phyloP scores from a whole-genome alignment of 2,797 vertebrate species.

The Catharus ustulatus region DNA sequence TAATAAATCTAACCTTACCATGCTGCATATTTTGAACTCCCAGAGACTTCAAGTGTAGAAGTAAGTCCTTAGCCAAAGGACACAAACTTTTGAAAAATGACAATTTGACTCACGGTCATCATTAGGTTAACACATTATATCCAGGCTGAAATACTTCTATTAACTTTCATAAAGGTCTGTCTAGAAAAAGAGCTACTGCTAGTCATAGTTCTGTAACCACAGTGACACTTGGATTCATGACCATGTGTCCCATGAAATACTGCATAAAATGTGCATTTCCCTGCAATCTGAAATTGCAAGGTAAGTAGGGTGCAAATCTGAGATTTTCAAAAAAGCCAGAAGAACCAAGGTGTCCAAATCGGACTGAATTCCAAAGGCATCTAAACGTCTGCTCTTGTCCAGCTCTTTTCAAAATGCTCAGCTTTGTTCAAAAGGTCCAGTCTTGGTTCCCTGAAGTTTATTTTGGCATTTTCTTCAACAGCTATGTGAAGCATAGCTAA shows the following conservation, averaged over 20 bases:
- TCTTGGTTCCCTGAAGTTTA: not conserved
- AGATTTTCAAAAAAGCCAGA: not conserved
- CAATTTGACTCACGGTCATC: not conserved
- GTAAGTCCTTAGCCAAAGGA: not conserved
- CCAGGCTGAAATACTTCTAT: not conserved
- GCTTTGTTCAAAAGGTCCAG: not conserved
- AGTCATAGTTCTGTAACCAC: not conserved
- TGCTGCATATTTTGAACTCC: not conserved
- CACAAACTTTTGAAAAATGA: not conserved
- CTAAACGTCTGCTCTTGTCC: not conserved
- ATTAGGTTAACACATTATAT: not conserved
- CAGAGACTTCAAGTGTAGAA: conserved; percentile 30
- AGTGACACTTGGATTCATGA: not conserved
- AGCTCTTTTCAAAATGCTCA: not conserved
- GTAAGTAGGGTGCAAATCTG: not conserved
- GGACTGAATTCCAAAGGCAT: not conserved
- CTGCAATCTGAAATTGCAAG: not conserved
- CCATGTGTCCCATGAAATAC: not conserved
- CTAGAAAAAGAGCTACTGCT: not conserved
- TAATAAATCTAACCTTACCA: not conserved
- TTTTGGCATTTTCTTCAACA: not conserved
- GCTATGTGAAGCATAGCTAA: not conserved
- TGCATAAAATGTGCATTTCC: not conserved
- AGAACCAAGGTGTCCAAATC: not conserved
- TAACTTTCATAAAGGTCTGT: not conserved